phyloP scores from a whole-genome alignment of 2,113 vertebrate species.

The Pangasianodon hypophthalmus region DNA sequence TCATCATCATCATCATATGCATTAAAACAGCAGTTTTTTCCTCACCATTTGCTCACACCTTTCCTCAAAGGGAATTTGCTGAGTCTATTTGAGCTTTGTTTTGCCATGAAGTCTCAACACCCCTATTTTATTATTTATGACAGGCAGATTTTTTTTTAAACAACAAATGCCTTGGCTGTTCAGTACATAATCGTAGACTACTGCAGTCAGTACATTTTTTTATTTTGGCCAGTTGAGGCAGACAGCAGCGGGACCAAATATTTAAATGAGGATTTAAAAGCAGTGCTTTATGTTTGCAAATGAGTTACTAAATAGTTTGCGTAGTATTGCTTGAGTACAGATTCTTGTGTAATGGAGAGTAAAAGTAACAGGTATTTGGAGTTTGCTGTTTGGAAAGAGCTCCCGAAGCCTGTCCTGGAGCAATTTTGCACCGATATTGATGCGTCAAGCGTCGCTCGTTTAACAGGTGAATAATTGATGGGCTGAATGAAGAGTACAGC shows the following conservation, averaged over 20 bases:
- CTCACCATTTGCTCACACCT: neutral
- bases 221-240: neutral
- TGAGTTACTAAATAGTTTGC: constrained; percentile 17
- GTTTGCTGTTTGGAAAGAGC: constrained; percentile 1
- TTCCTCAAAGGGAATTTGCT: neutral
- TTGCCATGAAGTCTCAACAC: neutral
- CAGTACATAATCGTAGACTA: neutral
- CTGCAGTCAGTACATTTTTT: neutral
- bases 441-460: neutral
- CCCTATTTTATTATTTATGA: constrained; percentile 48
- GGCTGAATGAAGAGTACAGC: constrained; percentile 6
- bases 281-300: neutral
- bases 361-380: constrained; percentile 10
- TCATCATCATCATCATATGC: constrained; percentile 32
- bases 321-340: constrained; percentile 10
- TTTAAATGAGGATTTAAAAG: constrained; percentile 24
- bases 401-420: neutral
- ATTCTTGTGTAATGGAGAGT: neutral
- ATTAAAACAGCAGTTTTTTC: neutral
- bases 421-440: constrained; percentile 13
- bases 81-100: constrained; percentile 12
- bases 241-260: constrained; percentile 2
- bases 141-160: constrained; percentile 11
- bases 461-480: constrained; percentile 36
- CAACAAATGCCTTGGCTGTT: constrained; percentile 25